Evolutionary conservation across 2,113 vertebrate species (phyloP), one percentile per base, ranked within the genome.

Genomic region (Larimichthys polyactis): DNA sequence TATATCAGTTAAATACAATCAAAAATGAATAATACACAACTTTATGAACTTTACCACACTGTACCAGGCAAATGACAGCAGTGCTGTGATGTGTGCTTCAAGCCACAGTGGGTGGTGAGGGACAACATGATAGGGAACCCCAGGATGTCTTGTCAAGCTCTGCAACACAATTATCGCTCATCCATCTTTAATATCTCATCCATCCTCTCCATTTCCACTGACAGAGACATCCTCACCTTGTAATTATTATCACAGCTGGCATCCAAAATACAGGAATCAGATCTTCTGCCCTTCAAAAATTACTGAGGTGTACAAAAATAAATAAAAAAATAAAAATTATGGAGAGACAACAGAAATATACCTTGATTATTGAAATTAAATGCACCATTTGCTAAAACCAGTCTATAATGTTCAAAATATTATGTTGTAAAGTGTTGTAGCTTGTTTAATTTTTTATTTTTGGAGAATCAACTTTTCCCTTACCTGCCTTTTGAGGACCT

Each of bases 201-300:
- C 52, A 73, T 86, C 79, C 74, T 74, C 81, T 86, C 70, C 75
- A 75, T 85, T 55, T 83, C 78, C 46, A 22, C 79, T 78, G 81
- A 89, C 88, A 85, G 84, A 89, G 73, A 55, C 16, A 62, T 59
- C 57, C 62, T 83, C 86, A 83, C 78, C 86, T 87, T 40, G 59
- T 71, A 94, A 92, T 93, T 92, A 93, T 88, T 84, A 54, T 86
- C 93, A 83, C 92, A 94, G 93, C 86, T 89, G 87, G 91, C 7
- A 14, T 80, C 71, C 82, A 65, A 80, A 84, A 68, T 15, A 52
- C 27, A 78, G 68, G 65, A 90, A 89, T 87, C 66, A 63, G 44
- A 87, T 86, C 58, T 24, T 44, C 24, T 63, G 54, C 20, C 65
- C 5, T 52, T 17, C 24, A 67, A 81, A 86, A 82, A 52, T 84